Evolutionary conservation across 2,888 invertebrate genomes (phyloP), one percentile per base, ranked within the genome.

Genomic region (Acrobasis consociella): DNA sequence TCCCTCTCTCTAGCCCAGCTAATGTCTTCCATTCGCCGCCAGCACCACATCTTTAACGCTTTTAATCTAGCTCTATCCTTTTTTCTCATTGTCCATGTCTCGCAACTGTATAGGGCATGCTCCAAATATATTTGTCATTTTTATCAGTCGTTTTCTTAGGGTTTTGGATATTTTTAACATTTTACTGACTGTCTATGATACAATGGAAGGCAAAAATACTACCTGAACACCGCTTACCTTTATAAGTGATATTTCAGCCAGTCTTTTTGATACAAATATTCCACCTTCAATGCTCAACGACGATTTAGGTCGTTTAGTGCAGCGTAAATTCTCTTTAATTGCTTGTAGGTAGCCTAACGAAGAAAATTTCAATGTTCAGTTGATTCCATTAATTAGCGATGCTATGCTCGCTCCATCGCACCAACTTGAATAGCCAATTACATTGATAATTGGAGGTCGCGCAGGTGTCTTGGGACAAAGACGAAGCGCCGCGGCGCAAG

Each of bases 401-500:
- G 86, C 86, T 82, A 78, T 82, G 78, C 80, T 82, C 86, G 83
- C 84, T 77, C 82, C 84, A 85, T 88, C 82, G 87, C 82, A 80
- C 81, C 79, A 82, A 85, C 77, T 85, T 90, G 89, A 90, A 91
- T 91, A 87, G 89, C 89, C 91, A 91, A 91, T 91, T 92, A 91
- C 87, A 89, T 76, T 84, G 88, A 85, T 91, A 91, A 92, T 92
- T 91, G 90, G 84, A 82, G 86, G 88, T 86, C 84, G 85, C 81
- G 82, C 85, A 89, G 90, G 89, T 90, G 87, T 85, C 89, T 86
- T 78, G 75, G 76, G 81, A 86, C 83, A 85, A 85, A 85, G 85
- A 78, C 73, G 71, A 64, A 67, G 71, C 64, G 49, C 66, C 50
- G 64, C 67, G 77, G 75, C 66, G 55, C 65, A 73, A 66, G 66